Evolutionary conservation across 2,113 vertebrate species (phyloP), one percentile per base, ranked within the genome.

Genomic region (Perca schrenkii): DNA sequence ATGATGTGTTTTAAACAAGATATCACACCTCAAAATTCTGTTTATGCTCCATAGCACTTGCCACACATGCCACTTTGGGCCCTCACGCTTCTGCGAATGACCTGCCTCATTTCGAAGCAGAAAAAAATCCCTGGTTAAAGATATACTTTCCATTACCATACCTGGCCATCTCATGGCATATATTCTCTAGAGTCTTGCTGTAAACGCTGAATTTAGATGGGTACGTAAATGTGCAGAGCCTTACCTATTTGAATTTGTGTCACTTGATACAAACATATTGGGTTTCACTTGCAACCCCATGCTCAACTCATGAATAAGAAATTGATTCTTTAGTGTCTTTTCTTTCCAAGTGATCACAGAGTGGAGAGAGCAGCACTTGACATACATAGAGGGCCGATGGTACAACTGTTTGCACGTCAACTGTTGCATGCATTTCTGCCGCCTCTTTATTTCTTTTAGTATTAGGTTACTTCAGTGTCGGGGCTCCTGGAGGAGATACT

Each of bases 271-370:
- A 82, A 79, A 90, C 88, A 79, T 92, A 92, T 90, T 57, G 73
- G 84, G 88, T 94, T 90, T 90, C 92, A 90, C 80, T 82, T 79
- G 88, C 67, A 68, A 82, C 62, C 75, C 53, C 31, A 77, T 43
- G 82, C 88, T 78, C 83, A 56, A 34, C 84, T 94, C 86, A 94
- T 96, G 90, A 93, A 95, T 96, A 95, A 94, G 77, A 89, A 91
- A 95, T 95, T 86, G 77, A 86, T 83, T 82, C 53, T 92, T 84
- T 81, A 47, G 89, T 79, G 84, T 90, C 91, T 83, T 86, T 72
- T 94, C 64, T 89, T 87, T 89, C 76, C 87, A 79, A 76, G 67
- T 70, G 79, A 65, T 61, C 78, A 74, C 80, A 69, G 79, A 80
- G 67, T 53, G 77, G 74, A 77, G 49, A 52, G 52, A 80, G 65